Percentiles rank a stretch among this genome's conserved stretches.
phyloP scores from a whole-genome alignment of 1,140 invertebrate species.

The Drosophila ohnishii region DNA sequence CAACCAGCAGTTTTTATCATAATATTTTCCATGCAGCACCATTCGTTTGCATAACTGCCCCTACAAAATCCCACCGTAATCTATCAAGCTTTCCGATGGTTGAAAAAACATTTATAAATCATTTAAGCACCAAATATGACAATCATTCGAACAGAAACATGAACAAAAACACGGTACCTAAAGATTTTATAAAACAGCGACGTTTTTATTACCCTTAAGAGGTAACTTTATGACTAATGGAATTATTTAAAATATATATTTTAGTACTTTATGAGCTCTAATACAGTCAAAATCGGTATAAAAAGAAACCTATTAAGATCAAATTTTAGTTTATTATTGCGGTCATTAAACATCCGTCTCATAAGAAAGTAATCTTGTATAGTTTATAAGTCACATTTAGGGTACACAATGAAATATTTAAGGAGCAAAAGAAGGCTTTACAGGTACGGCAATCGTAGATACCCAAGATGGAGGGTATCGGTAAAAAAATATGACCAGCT shows the following conservation, averaged over 20 bases:
- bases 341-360: background rate
- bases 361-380: background rate
- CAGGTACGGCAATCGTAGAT: background rate
- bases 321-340: background rate
- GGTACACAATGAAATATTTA: background rate
- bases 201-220: slow-evolving; percentile 6
- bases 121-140: slow-evolving; percentile 55
- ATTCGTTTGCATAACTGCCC: slow-evolving; percentile 20
- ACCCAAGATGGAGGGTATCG: background rate
- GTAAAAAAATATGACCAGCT: background rate
- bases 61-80: slow-evolving; percentile 32
- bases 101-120: slow-evolving; percentile 57
- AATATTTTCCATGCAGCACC: slow-evolving; percentile 19
- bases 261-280: background rate
- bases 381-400: background rate
- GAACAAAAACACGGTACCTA: slow-evolving; percentile 4
- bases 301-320: background rate
- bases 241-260: background rate
- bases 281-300: background rate
- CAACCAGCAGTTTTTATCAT: slow-evolving; percentile 34
- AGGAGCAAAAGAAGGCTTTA: background rate
- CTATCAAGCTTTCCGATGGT: slow-evolving; percentile 35
- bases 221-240: background rate
- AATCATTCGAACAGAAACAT: slow-evolving; percentile 28
- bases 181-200: no score